Evolutionary conservation across 2,113 vertebrate genomes (phyloP), one percentile per base, ranked within the genome.

Genomic region (Clupea harengus): DNA sequence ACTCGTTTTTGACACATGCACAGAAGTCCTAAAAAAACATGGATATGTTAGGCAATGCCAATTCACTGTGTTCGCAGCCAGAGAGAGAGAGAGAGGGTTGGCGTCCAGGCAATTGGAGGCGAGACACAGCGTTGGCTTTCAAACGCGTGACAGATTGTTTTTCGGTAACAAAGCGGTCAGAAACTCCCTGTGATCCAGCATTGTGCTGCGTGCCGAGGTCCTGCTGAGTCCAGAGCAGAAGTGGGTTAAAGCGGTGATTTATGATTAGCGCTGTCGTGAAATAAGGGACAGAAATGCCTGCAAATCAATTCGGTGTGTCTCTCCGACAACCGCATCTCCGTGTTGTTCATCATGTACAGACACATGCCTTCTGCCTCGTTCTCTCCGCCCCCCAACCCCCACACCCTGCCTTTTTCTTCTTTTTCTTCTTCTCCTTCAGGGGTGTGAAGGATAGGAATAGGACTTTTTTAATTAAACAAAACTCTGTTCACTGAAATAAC

Each of bases 221-320:
- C 93, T 93, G 93, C 94, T 94, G 95, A 92, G 94, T 92, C 91
- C 91, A 90, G 93, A 93, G 94, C 93, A 91, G 85, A 92, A 94
- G 92, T 94, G 94, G 94, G 94, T 95, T 95, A 95, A 94, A 95
- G 93, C 93, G 91, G 93, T 95, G 94, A 96, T 96, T 95, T 95
- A 95, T 95, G 94, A 95, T 95, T 94, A 95, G 94, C 94, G 94
- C 94, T 93, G 94, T 92, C 91, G 92, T 89, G 90, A 94, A 94
- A 94, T 93, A 94, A 93, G 93, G 94, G 92, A 95, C 93, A 94
- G 93, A 81, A 92, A 92, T 94, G 92, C 93, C 92, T 93, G 93
- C 92, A 94, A 95, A 94, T 94, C 93, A 94, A 95, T 94, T 95
- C 28, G 39, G 94, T 93, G 91, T 92, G 93, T 92, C 93, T 92